Percentiles rank a stretch among this genome's conserved stretches.
phyloP scores from a whole-genome alignment of 1,140 invertebrate genomes.

The Drosophila takahashii region DNA sequence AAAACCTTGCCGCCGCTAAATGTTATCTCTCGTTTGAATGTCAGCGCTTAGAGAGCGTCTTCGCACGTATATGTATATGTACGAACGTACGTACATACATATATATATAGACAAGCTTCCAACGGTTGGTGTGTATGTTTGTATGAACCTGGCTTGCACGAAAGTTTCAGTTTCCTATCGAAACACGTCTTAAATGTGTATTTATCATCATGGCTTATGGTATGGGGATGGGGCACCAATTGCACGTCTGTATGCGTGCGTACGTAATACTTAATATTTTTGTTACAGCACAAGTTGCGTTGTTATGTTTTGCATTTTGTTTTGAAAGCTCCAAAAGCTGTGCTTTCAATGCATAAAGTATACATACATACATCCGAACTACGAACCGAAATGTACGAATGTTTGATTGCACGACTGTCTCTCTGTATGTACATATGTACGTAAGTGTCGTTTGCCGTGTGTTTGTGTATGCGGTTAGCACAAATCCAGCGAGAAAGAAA shows the following conservation, averaged over 20 bases:
- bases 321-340: constrained; percentile 79
- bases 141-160: constrained; percentile 19
- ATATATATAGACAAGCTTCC: background rate
- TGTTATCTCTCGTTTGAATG: constrained; percentile 66
- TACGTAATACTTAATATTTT: constrained; percentile 78
- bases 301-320: constrained; percentile 79
- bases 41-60: constrained; percentile 58
- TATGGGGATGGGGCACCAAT: background rate
- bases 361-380: constrained; percentile 3
- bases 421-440: constrained; percentile 16
- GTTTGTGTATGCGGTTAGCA: constrained; percentile 52
- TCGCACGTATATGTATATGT: constrained; percentile 17
- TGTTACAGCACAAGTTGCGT: constrained; percentile 76
- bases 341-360: constrained; percentile 59
- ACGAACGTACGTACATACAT: constrained; percentile 13
- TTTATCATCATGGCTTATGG: constrained; percentile 2
- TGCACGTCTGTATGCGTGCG: constrained; percentile 47
- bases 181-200: constrained; percentile 62
- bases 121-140: background rate
- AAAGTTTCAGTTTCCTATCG: constrained; percentile 48
- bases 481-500: constrained; percentile 55
- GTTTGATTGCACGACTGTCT: constrained; percentile 28
- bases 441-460: constrained; percentile 20
- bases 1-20: constrained; percentile 61
- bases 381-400: constrained; percentile 23